These are phyloP conservation scores for Trachemys scripta DNA, from an alignment of 2,113 vertebrate species.

Conservation along the genomic window DNA sequence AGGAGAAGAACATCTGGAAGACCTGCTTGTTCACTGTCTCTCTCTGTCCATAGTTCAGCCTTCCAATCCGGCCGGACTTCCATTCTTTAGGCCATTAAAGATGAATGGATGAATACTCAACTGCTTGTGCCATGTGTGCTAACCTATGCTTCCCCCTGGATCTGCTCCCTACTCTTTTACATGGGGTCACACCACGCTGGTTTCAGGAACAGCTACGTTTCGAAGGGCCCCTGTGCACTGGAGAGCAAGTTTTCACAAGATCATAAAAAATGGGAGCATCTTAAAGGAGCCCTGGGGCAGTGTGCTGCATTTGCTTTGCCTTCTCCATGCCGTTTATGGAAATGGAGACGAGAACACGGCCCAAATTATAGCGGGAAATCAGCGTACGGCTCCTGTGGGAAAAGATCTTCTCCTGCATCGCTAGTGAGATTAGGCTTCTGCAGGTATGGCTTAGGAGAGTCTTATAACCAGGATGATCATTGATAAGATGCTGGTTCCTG, in stretches of 20 bases:
- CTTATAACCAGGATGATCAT: conserved; percentile 88
- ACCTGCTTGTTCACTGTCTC: background rate
- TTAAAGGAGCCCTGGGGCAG: rapidly evolving
- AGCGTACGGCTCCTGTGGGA: conserved; percentile 2
- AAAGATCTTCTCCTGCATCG: conserved; percentile 31
- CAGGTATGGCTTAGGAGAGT: conserved; percentile 84
- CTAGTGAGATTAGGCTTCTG: conserved; percentile 14
- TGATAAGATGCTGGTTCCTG: conserved; percentile 92
- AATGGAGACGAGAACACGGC: conserved; percentile 3
- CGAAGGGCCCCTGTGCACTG: background rate
- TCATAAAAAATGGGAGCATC: background rate
- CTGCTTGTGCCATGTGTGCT: too few species aligned
- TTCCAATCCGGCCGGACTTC: background rate
- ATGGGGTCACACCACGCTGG: background rate
- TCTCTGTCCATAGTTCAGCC: background rate
- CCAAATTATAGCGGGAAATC: conserved; percentile 37
- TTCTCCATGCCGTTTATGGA: background rate
- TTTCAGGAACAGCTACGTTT: background rate
- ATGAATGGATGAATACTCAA: background rate
- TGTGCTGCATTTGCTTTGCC: background rate
- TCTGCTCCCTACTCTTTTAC: background rate
- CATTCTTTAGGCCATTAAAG: background rate
- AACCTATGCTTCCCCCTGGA: rapidly evolving
- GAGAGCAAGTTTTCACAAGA: background rate
- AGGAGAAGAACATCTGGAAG: background rate